Conservation (phyloP, 2,113 vertebrate species). For the Hemiprocne comata region DNA sequence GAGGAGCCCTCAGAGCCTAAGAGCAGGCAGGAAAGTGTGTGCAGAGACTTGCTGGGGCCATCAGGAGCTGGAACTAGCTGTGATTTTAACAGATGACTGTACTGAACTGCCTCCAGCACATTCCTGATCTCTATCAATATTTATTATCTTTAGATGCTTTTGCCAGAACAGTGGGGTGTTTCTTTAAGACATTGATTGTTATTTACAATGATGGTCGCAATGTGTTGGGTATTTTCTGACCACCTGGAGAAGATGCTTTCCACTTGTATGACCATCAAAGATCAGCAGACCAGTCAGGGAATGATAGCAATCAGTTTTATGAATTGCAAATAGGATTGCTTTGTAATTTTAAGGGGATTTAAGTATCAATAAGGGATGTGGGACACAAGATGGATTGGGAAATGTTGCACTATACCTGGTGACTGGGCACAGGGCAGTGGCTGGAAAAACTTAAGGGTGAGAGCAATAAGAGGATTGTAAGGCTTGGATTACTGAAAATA, state of each 20-base stretch:
- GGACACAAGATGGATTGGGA: neutral
- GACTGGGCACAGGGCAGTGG: neutral
- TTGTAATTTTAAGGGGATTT: neutral
- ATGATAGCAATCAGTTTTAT: neutral
- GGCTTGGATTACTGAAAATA: neutral
- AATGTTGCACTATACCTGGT: neutral
- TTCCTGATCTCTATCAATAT: neutral
- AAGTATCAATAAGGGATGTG: accelerated
- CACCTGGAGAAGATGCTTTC: neutral
- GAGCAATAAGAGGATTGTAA: neutral
- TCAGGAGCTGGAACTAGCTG: neutral
- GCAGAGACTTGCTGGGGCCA: neutral
- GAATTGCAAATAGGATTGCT: neutral
- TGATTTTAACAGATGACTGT: neutral
- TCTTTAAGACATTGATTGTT: neutral
- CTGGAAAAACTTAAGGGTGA: neutral
- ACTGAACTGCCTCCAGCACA: neutral
- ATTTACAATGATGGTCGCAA: neutral
- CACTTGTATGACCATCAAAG: accelerated
- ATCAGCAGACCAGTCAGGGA: neutral
- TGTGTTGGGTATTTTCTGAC: neutral
- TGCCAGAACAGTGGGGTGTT: neutral
- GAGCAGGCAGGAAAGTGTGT: neutral
- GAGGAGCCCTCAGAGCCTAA: neutral
- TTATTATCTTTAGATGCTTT: neutral